Percentiles rank a stretch among this genome's conserved stretches.
Evolutionary conservation across 2,888 invertebrate species (phyloP).

Genomic region (Scaptomyza cyrtandrae): DNA sequence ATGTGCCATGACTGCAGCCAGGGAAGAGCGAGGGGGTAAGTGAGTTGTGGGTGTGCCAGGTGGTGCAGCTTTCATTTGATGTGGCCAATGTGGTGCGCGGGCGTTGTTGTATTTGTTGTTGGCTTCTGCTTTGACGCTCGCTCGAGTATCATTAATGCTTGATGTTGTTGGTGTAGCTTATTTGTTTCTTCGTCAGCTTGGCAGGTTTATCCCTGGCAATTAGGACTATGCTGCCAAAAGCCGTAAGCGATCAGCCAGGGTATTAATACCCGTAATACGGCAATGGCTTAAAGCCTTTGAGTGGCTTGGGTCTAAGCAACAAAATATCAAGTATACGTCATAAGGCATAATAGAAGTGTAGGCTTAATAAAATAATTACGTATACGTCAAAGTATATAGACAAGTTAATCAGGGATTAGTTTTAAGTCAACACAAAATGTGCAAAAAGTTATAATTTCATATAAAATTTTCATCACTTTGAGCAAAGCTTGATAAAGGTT

Average conservation of each 20-base stretch:
- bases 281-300: constrained; percentile 3
- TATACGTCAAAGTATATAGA: not conserved
- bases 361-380: constrained; percentile 1
- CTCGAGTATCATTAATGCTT: constrained; percentile 51
- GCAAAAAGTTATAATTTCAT: not conserved
- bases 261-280: constrained; percentile 19
- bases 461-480: not conserved
- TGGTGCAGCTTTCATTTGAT: constrained; percentile 35
- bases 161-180: constrained; percentile 31
- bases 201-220: constrained; percentile 40
- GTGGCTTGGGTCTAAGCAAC: constrained; percentile 6
- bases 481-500: not conserved
- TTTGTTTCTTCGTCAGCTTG: constrained; percentile 25
- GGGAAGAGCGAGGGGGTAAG: not conserved
- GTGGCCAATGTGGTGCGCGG: constrained; percentile 41
- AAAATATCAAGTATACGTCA: constrained; percentile 17
- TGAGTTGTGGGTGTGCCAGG: constrained; percentile 3
- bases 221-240: constrained; percentile 29
- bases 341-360: not conserved
- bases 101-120: constrained; percentile 2
- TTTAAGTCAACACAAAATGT: not conserved
- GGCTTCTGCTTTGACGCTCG: constrained; percentile 20
- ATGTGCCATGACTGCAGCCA: constrained; percentile 29
- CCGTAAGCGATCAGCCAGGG: constrained; percentile 6
- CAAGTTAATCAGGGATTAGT: not conserved